These are phyloP conservation scores for Lanistes nyassanus DNA, from an alignment of 1,140 invertebrate species.

Conservation along the genomic window DNA sequence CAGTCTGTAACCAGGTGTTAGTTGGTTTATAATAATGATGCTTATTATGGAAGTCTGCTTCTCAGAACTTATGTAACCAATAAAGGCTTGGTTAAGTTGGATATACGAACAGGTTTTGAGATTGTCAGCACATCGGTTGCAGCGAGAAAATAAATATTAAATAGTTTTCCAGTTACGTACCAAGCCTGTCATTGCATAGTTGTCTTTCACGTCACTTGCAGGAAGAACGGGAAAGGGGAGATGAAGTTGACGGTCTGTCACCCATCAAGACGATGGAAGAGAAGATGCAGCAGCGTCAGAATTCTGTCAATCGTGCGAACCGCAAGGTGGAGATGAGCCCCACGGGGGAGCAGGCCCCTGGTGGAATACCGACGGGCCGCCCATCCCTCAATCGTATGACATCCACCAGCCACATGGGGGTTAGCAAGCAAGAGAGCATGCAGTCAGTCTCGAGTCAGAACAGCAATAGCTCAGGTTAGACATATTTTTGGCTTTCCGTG, in stretches of 20 bases:
- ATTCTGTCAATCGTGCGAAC: slow-evolving; percentile 32
- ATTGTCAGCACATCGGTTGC: no score
- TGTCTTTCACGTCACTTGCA: not conserved
- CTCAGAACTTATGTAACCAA: no score
- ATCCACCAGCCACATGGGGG: slow-evolving; percentile 32
- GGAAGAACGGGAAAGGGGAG: slow-evolving; percentile 20
- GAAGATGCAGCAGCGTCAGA: slow-evolving; percentile 29
- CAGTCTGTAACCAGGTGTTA: not conserved
- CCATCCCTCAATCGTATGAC: slow-evolving; percentile 27
- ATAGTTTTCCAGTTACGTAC: no score
- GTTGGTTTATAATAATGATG: not conserved
- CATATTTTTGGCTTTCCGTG: not conserved
- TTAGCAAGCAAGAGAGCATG: slow-evolving; percentile 50
- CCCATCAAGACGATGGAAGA: slow-evolving; percentile 13
- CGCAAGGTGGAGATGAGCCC: slow-evolving; percentile 18
- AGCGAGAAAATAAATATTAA: no score
- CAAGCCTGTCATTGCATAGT: not conserved
- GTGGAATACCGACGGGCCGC: slow-evolving; percentile 18
- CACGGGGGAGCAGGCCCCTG: not conserved
- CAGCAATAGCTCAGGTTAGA: slow-evolving; percentile 43
- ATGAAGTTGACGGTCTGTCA: slow-evolving; percentile 11
- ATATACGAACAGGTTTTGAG: no score
- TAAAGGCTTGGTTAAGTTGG: no score
- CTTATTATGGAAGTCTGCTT: not conserved
- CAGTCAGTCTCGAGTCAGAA: slow-evolving; percentile 39